Percentiles rank a stretch among this genome's conserved stretches.
Conservation (phyloP, 2,113 vertebrate genomes). For the Apeltes quadracus region DNA sequence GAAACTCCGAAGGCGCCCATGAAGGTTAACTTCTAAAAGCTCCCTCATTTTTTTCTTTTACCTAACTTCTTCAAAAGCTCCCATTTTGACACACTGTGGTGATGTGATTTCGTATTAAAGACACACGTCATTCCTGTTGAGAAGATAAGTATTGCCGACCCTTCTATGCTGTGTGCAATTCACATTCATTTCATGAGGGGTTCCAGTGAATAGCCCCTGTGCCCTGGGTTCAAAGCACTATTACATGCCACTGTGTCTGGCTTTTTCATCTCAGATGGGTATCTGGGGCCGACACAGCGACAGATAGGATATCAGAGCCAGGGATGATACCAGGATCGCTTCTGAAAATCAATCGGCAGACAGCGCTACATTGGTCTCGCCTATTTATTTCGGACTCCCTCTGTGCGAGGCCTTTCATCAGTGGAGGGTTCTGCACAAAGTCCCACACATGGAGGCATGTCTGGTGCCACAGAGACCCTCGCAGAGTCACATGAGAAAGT, state of each 20-base stretch:
- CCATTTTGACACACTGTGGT: conserved; percentile 14
- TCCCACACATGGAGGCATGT: conserved; percentile 28
- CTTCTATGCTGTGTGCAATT: conserved; percentile 52
- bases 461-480: conserved; percentile 19
- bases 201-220: conserved; percentile 75
- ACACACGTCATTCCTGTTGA: conserved; percentile 43
- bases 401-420: conserved; percentile 55
- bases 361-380: conserved; percentile 55
- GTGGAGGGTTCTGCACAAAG: conserved; percentile 23
- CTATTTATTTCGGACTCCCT: conserved; percentile 65
- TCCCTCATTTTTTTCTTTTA: not conserved
- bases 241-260: conserved; percentile 70
- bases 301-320: conserved; percentile 75
- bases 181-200: conserved; percentile 67
- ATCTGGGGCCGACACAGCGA: conserved; percentile 66
- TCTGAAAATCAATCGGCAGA: conserved; percentile 75
- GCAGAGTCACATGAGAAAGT: not conserved
- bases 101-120: conserved; percentile 59
- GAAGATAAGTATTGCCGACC: conserved; percentile 66
- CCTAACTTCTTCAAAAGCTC: conserved; percentile 48
- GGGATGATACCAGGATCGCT: conserved; percentile 73
- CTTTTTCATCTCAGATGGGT: conserved; percentile 72
- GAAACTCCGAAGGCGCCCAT: conserved; percentile 52
- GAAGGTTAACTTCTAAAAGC: conserved; percentile 59
- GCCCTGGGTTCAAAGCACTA: conserved; percentile 68